Base-by-base conservation (phyloP, 1,140 invertebrate genomes). In the Drosophila persimilis region DNA sequence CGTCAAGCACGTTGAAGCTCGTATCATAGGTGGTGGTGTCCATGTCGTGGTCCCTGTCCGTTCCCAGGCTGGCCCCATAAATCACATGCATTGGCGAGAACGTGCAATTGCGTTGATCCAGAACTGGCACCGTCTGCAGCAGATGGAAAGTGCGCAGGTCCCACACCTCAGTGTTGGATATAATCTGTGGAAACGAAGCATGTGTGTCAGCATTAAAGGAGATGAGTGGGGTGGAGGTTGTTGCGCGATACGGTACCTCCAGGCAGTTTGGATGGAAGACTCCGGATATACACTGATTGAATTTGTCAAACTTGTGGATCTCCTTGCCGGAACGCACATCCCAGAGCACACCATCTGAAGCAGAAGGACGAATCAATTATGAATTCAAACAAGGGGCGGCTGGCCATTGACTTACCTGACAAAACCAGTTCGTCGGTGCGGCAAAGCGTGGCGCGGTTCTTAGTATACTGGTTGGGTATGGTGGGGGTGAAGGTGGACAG, bases 301-400 rank as follows among this genome's bases (percentile, higher is more conserved):
- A 94, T 92, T 99, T 99, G 92, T 99, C 99, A 88, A 99, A 98
- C 89, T 99, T 99, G 91, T 99, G 98, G 50, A 99, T 96, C 80
- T 96, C 94, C 80, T 96, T 96, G 3, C 95, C 95, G 0, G 95
- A 94, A 60, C 96, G 95, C 6, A 98, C 95, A 92, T 99, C 99
- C 95, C 97, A 99, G 0, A 99, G 92, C 2, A 99, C 97, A 35
- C 99, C 99, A 92, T 99, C 98, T 92, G 43, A 39, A 47, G 15
- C 7, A 15, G 1, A 35, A 2, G 17, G n/a, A n/a, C 0, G 3
- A 65, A 29, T 45, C 0, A 41, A 39, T 54, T 13, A 11, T 6
- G 5, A 2, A 13, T 26, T 13, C 20, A 35, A 46, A 3, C 4
- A 41, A 45, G 41, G 7, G 4, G 24, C n/a, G 11, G 8, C 24